Evolutionary conservation across 2,797 vertebrate species (phyloP).

Genomic region (Crypturellus tataupa): DNA sequence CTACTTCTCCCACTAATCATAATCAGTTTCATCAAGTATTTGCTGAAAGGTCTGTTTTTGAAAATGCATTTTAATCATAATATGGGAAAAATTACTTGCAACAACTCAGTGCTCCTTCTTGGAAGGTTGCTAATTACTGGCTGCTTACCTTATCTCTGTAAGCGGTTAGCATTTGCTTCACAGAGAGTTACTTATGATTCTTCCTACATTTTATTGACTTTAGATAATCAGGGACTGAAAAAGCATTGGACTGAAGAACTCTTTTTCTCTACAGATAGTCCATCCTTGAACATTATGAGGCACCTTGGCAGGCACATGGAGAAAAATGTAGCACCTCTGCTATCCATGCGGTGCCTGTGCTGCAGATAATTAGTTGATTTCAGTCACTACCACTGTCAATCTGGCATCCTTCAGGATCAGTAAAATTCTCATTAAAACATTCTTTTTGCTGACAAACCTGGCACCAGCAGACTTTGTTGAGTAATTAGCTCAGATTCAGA

Average conservation of each 20-base stretch:
- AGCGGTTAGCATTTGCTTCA: background rate
- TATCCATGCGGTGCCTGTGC: background rate
- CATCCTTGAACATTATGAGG: background rate
- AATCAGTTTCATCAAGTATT: background rate
- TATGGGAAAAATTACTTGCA: background rate
- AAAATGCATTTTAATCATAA: background rate
- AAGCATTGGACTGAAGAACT: background rate
- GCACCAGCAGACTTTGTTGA: slow-evolving; percentile 9
- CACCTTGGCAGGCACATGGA: background rate
- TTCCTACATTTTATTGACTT: background rate
- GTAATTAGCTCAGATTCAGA: slow-evolving; percentile 25
- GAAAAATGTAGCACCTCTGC: background rate
- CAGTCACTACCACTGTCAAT: background rate
- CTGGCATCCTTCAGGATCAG: background rate
- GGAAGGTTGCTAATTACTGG: background rate
- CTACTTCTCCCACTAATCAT: background rate
- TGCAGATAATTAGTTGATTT: slow-evolving; percentile 10
- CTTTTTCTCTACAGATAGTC: background rate
- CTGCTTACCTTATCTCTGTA: background rate
- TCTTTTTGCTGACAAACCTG: slow-evolving; percentile 30
- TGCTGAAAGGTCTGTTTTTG: background rate
- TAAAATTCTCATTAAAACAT: slow-evolving; percentile 35
- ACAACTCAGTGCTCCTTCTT: background rate
- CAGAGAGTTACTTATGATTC: background rate
- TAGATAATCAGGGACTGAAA: background rate